Conservation (phyloP, 1,140 invertebrate species). For the Brachionus rubens region DNA sequence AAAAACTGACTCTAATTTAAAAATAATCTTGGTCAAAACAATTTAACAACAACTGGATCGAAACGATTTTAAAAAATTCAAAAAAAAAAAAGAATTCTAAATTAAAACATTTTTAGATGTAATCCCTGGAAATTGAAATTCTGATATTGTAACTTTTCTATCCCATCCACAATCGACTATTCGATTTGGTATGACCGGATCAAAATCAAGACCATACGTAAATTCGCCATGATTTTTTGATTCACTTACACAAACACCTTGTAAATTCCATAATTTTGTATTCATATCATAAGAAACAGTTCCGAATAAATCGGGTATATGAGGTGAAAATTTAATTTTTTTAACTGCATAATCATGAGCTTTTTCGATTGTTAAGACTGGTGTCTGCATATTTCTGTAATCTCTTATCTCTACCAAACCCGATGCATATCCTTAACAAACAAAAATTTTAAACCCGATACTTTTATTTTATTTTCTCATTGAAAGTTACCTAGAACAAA, state of each 20-base stretch:
- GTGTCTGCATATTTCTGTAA: not conserved
- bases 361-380: slow-evolving; percentile 4
- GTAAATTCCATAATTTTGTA: slow-evolving; percentile 38
- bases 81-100: not conserved
- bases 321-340: slow-evolving; percentile 39
- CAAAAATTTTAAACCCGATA: not conserved
- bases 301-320: slow-evolving; percentile 10
- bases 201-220: slow-evolving; percentile 36
- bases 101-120: slow-evolving; percentile 12
- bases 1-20: too few species aligned
- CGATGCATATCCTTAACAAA: slow-evolving; percentile 1
- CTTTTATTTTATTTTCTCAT: not conserved
- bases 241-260: not conserved
- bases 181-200: slow-evolving; percentile 23
- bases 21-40: too few species aligned
- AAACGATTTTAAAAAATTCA: not conserved
- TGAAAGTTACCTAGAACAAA: slow-evolving; percentile 7
- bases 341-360: slow-evolving; percentile 32
- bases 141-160: slow-evolving; percentile 44
- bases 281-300: slow-evolving; percentile 42
- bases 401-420: slow-evolving; percentile 41
- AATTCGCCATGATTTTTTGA: slow-evolving; percentile 26
- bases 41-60: not conserved
- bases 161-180: slow-evolving; percentile 44
- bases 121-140: slow-evolving; percentile 27